Evolutionary conservation across 2,888 invertebrate species (phyloP), one percentile per base, ranked within the genome.

Genomic region (Polia nebulosa): DNA sequence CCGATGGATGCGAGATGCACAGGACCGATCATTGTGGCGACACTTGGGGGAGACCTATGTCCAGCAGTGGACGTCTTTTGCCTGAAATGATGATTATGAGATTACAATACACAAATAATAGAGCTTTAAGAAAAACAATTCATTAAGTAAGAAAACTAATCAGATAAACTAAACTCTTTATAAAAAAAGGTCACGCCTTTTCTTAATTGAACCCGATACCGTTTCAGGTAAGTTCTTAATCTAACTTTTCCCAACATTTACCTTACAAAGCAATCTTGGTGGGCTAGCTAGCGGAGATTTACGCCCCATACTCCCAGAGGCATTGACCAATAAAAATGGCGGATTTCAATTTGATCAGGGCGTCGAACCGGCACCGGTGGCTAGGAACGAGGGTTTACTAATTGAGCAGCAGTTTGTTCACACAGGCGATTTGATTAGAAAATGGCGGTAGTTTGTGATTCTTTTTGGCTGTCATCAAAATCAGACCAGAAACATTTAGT

Each of bases 261-360:
- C 62, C 65, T 74, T 55, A 58, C 53, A 65, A 71, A 65, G 57
- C 63, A 80, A 80, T 82, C 65, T 51, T 44, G 64, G 57, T 27
- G 44, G 22, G 59, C 60, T 60, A 63, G 61, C 64, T 49, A 27
- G 32, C 25, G 15, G 29, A 72, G 69, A 83, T 80, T 83, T 69
- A 80, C 72, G 77, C 65, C 62, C 67, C 58, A 39, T 60, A 44
- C 63, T 65, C 69, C 80, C 55, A 39, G 60, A 76, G 81, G 59
- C 58, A 63, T 57, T 77, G 68, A 70, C 79, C 78, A 78, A 82
- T 82, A 76, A 82, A 83, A 85, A 82, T 64, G 53, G 67, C 67
- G 58, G 56, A 70, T 78, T 84, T 79, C 79, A 83, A 87, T 86
- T 85, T 68, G 64, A 79, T 69, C 78, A 72, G 85, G 80, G 81